A percentile compares a stretch with the other conserved stretches of the same genome.
phyloP scores from a whole-genome alignment of 2,113 vertebrate species.

The Heterotis niloticus region DNA sequence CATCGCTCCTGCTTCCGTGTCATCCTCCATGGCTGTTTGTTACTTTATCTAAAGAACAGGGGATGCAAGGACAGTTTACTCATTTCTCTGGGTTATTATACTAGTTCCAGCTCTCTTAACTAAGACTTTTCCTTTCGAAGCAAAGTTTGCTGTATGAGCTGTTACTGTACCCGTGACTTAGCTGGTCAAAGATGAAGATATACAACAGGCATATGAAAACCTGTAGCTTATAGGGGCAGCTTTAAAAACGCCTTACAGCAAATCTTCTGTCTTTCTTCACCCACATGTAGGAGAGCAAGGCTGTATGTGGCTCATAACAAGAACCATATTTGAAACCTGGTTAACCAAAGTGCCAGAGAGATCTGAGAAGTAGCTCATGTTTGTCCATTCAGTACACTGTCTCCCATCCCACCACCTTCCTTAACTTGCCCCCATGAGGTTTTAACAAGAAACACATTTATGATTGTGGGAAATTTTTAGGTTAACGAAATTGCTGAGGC shows the following conservation, averaged over 20 bases:
- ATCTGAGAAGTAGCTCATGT: slow-evolving; percentile 27
- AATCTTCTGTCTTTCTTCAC: background rate
- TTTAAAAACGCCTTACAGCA: background rate
- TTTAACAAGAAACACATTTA: slow-evolving; percentile 54
- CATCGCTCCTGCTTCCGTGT: background rate
- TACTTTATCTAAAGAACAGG: too few relatives aligned
- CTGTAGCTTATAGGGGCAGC: too few relatives aligned
- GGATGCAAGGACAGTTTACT: too few relatives aligned
- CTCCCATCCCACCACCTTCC: slow-evolving; percentile 14
- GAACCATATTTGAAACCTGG: slow-evolving; percentile 27
- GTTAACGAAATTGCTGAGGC: slow-evolving; percentile 51
- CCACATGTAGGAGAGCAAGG: background rate
- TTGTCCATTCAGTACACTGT: slow-evolving; percentile 23
- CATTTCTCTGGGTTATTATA: too few relatives aligned
- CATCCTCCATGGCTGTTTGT: too few relatives aligned
- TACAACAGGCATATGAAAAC: too few relatives aligned
- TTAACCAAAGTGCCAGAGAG: slow-evolving; percentile 12
- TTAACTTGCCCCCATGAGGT: slow-evolving; percentile 17
- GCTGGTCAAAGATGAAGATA: too few relatives aligned
- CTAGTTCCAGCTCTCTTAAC: too few relatives aligned
- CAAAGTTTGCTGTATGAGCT: too few relatives aligned
- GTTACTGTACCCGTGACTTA: too few relatives aligned
- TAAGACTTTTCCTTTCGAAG: too few relatives aligned
- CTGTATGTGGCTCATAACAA: slow-evolving; percentile 33
- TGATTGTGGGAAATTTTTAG: slow-evolving; percentile 41